These are phyloP conservation scores for Nyctalus aviator DNA, from an alignment of 2,797 vertebrate genomes.

Conservation along the genomic window DNA sequence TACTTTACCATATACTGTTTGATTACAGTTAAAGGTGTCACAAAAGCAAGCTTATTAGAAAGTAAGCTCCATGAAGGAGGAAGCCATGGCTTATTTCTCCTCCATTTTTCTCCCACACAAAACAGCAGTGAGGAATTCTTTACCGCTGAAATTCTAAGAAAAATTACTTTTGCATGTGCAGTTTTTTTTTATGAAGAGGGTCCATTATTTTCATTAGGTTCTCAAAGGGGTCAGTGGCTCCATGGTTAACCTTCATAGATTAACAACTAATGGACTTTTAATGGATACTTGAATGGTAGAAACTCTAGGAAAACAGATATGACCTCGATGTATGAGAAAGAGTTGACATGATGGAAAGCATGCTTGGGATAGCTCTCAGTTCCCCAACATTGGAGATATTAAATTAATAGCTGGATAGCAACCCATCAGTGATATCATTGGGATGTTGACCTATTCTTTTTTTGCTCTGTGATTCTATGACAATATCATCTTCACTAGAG, in stretches of 20 bases:
- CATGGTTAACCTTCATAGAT: neutral
- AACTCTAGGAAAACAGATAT: slow-evolving; percentile 41
- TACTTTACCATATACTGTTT: neutral
- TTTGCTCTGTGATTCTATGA: neutral
- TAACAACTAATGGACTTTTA: neutral
- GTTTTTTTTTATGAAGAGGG: neutral
- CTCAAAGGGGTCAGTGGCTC: neutral
- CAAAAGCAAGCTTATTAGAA: neutral
- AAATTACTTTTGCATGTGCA: slow-evolving; percentile 19
- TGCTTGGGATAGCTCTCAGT: neutral
- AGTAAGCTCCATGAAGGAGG: neutral
- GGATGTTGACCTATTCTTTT: slow-evolving; percentile 2
- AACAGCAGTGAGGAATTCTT: neutral
- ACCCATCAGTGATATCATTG: neutral
- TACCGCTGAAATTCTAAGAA: slow-evolving; percentile 24
- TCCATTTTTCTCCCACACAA: neutral
- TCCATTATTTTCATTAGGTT: slow-evolving; percentile 2
- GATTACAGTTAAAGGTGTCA: slow-evolving; percentile 26
- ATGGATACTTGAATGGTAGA: slow-evolving; percentile 37
- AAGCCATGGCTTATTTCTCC: neutral
- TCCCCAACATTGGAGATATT: neutral
- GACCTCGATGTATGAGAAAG: neutral
- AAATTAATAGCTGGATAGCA: neutral
- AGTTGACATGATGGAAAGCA: neutral
- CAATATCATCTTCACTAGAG: slow-evolving; percentile 29